phyloP scores from a whole-genome alignment of 1,140 invertebrate species.

The Nymphalis io region DNA sequence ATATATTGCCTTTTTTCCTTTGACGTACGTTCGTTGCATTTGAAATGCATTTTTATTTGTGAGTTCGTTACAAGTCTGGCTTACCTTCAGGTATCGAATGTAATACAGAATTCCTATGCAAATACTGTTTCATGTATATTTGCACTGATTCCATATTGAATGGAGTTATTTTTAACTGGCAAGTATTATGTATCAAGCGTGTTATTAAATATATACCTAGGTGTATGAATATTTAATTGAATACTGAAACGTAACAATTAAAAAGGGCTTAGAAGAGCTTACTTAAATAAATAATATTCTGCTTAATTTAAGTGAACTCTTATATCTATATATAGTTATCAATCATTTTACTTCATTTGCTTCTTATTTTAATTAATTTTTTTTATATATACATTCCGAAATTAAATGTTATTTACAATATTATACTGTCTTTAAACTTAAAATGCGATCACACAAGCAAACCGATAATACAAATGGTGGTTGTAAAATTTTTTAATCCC shows the following conservation, averaged over 20 bases:
- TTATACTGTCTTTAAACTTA: not conserved
- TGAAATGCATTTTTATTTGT: constrained; percentile 35
- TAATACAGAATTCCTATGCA: constrained; percentile 6
- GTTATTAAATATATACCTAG: not conserved
- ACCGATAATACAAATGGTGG: not conserved
- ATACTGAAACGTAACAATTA: too few relatives aligned
- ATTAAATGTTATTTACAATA: not conserved
- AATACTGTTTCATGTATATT: not conserved
- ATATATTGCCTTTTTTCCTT: constrained; percentile 10
- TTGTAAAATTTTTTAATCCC: constrained; percentile 1
- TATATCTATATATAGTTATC: too few relatives aligned
- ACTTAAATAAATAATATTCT: too few relatives aligned
- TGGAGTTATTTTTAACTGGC: not conserved
- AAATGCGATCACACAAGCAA: not conserved
- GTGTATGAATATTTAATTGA: not conserved
- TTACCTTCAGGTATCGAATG: constrained; percentile 14
- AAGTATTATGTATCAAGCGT: not conserved
- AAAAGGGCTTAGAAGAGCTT: too few relatives aligned
- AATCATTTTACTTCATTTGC: too few relatives aligned
- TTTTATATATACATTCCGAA: not conserved
- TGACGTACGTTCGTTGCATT: constrained; percentile 27
- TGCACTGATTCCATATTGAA: constrained; percentile 3
- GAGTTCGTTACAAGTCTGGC: constrained; percentile 32
- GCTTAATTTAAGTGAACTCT: too few relatives aligned
- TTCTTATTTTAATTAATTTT: too few relatives aligned